phyloP scores from a whole-genome alignment of 2,797 vertebrate genomes.

The Antrozous pallidus region DNA sequence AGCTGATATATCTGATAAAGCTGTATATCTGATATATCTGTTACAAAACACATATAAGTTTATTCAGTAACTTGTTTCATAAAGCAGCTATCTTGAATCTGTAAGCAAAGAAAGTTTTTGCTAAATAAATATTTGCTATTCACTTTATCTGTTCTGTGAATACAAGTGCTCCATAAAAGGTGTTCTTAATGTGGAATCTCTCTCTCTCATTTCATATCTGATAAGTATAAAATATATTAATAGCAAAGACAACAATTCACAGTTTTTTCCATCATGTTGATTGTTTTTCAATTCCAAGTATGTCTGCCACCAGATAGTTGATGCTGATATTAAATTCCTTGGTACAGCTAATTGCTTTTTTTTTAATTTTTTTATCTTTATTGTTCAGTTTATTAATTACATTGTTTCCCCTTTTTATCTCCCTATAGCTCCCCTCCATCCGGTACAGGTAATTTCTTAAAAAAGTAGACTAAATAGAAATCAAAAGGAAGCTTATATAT shows the following conservation, averaged over 20 bases:
- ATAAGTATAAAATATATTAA: not conserved
- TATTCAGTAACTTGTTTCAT: not conserved
- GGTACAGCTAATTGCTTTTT: no score
- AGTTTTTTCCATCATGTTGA: not conserved
- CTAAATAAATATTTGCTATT: slow-evolving; percentile 54
- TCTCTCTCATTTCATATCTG: not conserved
- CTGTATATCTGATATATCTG: no score
- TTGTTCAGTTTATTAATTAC: no score
- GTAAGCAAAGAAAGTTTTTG: slow-evolving; percentile 40
- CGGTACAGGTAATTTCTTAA: not conserved
- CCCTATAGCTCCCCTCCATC: no score
- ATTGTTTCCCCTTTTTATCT: no score
- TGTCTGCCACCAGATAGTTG: not conserved
- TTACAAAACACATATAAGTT: not conserved
- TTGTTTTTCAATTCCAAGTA: not conserved
- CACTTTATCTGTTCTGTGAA: slow-evolving; percentile 33
- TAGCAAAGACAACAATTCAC: not conserved
- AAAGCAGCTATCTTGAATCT: slow-evolving; percentile 13
- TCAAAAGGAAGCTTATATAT: not conserved
- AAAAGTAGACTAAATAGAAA: not conserved
- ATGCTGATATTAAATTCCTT: not conserved
- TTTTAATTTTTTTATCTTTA: no score
- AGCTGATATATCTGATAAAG: no score
- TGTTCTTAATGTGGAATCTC: not conserved
- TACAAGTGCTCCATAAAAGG: not conserved